Percentiles rank a stretch among this genome's conserved stretches.
phyloP scores from a whole-genome alignment of 2,888 invertebrate genomes.

The Chymomyza caudatula region DNA sequence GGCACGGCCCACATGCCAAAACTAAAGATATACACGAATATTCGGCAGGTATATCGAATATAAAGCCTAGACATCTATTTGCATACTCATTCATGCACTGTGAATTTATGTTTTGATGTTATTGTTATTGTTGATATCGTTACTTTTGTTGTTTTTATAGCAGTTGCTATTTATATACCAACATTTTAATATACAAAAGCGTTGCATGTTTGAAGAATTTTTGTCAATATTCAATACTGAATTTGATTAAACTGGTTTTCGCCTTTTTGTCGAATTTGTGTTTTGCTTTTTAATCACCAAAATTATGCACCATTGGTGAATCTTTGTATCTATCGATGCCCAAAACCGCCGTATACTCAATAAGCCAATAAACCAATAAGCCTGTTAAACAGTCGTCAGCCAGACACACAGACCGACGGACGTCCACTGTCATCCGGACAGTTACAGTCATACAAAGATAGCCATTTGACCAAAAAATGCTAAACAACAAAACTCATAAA shows the following conservation, averaged over 20 bases:
- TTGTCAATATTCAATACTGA: slow-evolving; percentile 38
- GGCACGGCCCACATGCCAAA: neutral
- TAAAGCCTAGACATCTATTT: neutral
- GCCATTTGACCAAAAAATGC: neutral
- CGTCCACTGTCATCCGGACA: neutral
- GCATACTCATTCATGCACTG: slow-evolving; percentile 6
- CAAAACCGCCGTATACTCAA: slow-evolving; percentile 1
- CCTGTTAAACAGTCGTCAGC: no score
- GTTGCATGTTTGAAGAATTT: slow-evolving; percentile 56
- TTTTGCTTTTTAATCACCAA: slow-evolving; percentile 17
- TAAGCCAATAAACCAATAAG: neutral
- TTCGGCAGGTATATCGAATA: neutral
- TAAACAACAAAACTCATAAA: neutral
- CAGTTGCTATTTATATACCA: neutral
- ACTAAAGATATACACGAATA: neutral
- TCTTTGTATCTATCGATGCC: slow-evolving; percentile 9
- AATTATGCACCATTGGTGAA: slow-evolving; percentile 42
- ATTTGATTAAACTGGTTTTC: slow-evolving; percentile 55
- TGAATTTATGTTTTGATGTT: slow-evolving; percentile 2
- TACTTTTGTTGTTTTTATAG: slow-evolving; percentile 44
- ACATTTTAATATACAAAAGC: slow-evolving; percentile 30
- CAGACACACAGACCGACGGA: no score
- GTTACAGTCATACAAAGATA: neutral
- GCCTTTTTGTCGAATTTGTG: slow-evolving; percentile 36
- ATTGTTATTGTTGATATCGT: neutral